Evolutionary conservation across 2,113 vertebrate genomes (phyloP).

Genomic region (Cephalophus harveyi): DNA sequence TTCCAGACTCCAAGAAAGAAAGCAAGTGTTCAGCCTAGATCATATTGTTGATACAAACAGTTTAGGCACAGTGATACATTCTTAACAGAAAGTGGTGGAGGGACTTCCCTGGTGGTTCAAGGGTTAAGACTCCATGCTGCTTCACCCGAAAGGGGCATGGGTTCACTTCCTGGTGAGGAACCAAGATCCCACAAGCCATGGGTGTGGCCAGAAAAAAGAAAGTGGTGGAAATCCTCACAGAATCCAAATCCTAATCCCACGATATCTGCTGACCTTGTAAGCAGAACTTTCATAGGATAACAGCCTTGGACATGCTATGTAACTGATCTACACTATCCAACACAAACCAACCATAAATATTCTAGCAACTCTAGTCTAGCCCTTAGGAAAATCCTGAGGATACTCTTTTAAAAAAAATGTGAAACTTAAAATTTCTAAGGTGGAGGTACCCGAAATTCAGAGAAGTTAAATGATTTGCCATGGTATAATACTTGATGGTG

Average conservation of each 20-base stretch:
- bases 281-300: background rate
- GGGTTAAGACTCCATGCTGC: background rate
- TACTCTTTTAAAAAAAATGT: background rate
- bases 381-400: background rate
- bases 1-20: background rate
- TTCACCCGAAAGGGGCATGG: rapidly evolving
- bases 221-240: background rate
- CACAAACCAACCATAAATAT: background rate
- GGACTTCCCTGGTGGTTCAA: background rate
- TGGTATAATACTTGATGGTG: background rate
- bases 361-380: background rate
- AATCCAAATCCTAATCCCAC: background rate
- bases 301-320: background rate
- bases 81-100: background rate
- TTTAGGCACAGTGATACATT: background rate
- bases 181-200: background rate
- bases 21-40: background rate
- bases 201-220: background rate
- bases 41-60: background rate
- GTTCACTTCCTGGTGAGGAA: background rate
- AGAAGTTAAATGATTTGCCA: background rate
- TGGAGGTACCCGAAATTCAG: background rate
- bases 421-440: background rate
- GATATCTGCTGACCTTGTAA: background rate
- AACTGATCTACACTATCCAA: background rate